Base-by-base conservation (phyloP, 2,888 invertebrate genomes). In the Eilema depressum region DNA sequence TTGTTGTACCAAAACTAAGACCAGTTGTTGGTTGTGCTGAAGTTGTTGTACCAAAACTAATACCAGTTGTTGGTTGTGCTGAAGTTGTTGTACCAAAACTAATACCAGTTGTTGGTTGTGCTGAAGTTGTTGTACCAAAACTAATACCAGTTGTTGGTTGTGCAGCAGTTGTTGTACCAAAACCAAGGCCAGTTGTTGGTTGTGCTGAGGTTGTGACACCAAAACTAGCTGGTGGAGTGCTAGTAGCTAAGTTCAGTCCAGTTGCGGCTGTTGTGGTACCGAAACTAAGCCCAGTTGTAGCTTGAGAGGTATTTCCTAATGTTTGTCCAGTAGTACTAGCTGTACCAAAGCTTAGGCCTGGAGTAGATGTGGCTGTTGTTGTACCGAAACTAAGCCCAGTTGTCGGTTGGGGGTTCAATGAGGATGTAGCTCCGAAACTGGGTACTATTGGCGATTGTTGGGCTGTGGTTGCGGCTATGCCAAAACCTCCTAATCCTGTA, bases 241-340 rank as follows among this genome's bases (percentile, higher is more conserved):
- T 72, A 4, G 79, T 69, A 69, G 83, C 77, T n/a, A 85, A 83
- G 61, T 70, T 75, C 1, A 83, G 75, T 11, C 77, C 83, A 0
- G 79, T 72, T 12, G 66, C 61, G 71, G 76, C 61, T 70, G 79
- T 25, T 12, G 81, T 71, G 5, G 78, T 66, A 4, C 81, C 81
- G 59, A 88, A 86, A 70, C 63, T 74, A n/a, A 84, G 75, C 7
- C 76, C 78, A 2, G 81, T 73, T n/a, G 81, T 33, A 20, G 70
- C 28, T 77, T 73, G 70, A 28, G 20, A 53, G 8, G 63, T 33
- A 8, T 12, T 53, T 12, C 61, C 62, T 62, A 71, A 66, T 11
- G 80, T 72, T 8, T 74, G 68, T 10, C 79, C 63, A 12, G 81
- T 66, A 11, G 81, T 66, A n/a, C 75, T 74, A 28, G 37, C 59